Evolutionary conservation across 2,797 vertebrate genomes (phyloP).

Genomic region (Sebastes minor): DNA sequence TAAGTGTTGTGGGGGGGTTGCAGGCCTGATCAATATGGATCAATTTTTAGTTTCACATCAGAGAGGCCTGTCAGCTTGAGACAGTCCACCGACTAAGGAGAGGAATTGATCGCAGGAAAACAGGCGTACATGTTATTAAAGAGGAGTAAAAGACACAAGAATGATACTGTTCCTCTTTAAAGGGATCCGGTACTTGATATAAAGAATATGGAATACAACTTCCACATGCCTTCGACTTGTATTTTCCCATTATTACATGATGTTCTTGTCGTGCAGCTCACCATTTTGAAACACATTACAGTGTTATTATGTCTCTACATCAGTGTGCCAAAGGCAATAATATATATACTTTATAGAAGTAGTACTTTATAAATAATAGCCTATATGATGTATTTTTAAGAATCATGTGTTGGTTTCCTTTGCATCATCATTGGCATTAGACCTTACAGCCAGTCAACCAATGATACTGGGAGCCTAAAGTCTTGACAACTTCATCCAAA

Average conservation of each 20-base stretch:
- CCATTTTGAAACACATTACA: neutral
- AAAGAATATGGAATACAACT: neutral
- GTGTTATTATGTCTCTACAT: neutral
- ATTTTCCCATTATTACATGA: neutral
- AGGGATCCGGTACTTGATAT: neutral
- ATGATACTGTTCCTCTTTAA: neutral
- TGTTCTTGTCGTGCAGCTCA: neutral
- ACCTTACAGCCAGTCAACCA: neutral
- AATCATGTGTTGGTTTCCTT: neutral
- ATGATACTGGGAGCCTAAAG: neutral
- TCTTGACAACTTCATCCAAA: neutral
- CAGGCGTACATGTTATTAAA: neutral
- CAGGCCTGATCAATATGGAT: slow-evolving; percentile 33
- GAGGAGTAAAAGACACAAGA: neutral
- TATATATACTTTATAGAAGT: neutral
- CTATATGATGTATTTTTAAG: neutral
- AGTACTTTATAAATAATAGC: neutral
- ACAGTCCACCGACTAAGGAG: neutral
- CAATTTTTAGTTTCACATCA: slow-evolving; percentile 12
- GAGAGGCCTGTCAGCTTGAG: neutral
- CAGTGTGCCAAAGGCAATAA: neutral
- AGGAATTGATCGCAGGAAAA: neutral
- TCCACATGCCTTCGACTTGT: neutral
- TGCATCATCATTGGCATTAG: neutral
- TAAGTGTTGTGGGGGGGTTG: neutral